Percentiles rank a stretch among this genome's conserved stretches.
Evolutionary conservation across 2,113 vertebrate genomes (phyloP).

Genomic region (Recurvirostra avosetta): DNA sequence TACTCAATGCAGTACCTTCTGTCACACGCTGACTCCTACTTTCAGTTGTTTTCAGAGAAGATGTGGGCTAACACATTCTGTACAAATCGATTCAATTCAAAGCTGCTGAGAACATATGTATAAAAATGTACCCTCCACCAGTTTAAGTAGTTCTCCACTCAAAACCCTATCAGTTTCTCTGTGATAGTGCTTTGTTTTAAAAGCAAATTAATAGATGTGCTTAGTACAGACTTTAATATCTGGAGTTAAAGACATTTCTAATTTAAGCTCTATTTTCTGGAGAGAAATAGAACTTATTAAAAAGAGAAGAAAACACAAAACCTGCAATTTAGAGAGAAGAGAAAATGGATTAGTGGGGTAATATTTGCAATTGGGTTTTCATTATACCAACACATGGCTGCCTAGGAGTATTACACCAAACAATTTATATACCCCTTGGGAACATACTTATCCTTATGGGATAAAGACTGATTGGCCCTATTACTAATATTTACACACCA

Average conservation of each 20-base stretch:
- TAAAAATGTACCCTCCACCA: background rate
- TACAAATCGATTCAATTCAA: background rate
- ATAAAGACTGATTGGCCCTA: background rate
- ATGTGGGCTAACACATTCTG: background rate
- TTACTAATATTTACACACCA: background rate
- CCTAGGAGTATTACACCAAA: background rate
- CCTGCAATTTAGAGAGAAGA: background rate
- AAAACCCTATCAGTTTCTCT: background rate
- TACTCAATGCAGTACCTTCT: background rate
- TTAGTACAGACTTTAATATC: background rate
- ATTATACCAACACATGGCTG: background rate
- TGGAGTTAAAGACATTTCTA: background rate
- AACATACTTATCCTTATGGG: background rate
- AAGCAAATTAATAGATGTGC: background rate
- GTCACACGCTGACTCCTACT: background rate
- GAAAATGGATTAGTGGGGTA: background rate
- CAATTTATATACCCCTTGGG: background rate
- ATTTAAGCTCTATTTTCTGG: background rate
- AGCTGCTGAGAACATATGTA: background rate
- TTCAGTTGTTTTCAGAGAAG: background rate
- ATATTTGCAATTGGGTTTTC: background rate
- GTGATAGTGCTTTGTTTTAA: background rate
- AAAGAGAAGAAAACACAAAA: background rate
- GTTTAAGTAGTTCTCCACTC: background rate
- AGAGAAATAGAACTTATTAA: background rate